Conservation (phyloP, 2,797 vertebrate species). For the Pseudomugil gertrudae region DNA sequence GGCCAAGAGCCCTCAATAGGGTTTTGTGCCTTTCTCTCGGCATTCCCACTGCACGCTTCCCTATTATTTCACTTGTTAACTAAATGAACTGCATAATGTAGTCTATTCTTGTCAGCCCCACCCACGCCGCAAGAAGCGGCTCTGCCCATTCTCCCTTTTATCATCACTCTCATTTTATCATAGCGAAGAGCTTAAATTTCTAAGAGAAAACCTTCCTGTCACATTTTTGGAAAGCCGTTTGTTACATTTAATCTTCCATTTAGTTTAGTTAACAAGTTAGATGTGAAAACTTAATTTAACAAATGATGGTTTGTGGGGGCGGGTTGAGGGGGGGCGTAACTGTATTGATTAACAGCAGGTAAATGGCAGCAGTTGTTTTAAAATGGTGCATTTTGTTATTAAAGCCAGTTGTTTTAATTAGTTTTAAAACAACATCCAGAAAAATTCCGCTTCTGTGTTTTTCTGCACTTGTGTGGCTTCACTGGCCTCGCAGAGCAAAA, state of each 20-base stretch:
- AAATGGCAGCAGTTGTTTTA: neutral
- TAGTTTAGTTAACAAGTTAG: conserved; percentile 1
- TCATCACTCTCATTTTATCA: conserved; percentile 88
- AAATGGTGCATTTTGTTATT: neutral
- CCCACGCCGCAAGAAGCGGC: conserved; percentile 93
- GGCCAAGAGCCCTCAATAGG: conserved; percentile 92
- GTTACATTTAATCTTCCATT: conserved; percentile 43
- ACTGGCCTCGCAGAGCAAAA: conserved; percentile 30
- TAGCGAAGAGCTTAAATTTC: conserved; percentile 64
- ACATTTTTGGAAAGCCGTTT: conserved; percentile 46
- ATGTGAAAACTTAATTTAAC: neutral
- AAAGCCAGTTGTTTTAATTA: neutral
- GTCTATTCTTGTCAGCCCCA: conserved; percentile 99
- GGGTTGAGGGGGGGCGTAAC: neutral
- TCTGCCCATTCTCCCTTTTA: conserved; percentile 88
- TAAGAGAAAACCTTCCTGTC: conserved; percentile 61
- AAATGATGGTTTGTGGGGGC: too few species aligned
- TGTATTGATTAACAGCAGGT: conserved; percentile 4
- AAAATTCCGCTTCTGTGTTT: neutral
- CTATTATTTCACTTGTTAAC: conserved; percentile 99
- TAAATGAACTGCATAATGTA: conserved; percentile 99
- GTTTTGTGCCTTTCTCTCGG: conserved; percentile 98
- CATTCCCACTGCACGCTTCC: conserved; percentile 99
- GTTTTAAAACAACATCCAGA: neutral
- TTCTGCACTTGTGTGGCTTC: conserved; percentile 44